Conservation (phyloP, 53 echinoderm and acorn worm species). For the Holothuria leucospilota region DNA sequence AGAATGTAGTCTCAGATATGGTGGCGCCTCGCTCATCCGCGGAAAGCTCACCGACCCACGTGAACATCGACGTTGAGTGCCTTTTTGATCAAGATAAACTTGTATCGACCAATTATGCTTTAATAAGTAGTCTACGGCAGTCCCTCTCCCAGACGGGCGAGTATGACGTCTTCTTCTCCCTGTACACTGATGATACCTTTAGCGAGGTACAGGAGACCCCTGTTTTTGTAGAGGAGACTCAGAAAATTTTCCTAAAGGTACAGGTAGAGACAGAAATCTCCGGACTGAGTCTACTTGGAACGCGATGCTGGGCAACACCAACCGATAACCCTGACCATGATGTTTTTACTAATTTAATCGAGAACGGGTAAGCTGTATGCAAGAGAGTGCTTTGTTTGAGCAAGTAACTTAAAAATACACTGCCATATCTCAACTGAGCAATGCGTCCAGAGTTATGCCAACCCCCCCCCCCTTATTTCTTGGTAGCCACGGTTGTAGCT, state of each 20-base stretch:
- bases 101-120: slow-evolving; percentile 1
- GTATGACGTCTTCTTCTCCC: slow-evolving; percentile 24
- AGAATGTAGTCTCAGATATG: background rate
- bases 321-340: slow-evolving; percentile 34
- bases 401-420: too few species aligned
- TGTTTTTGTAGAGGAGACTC: background rate
- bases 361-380: slow-evolving; percentile 43
- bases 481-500: too few species aligned
- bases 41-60: background rate
- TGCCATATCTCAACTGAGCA: too few species aligned
- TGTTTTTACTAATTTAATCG: slow-evolving; percentile 39
- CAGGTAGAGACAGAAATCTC: background rate
- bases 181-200: slow-evolving; percentile 56
- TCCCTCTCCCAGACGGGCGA: background rate
- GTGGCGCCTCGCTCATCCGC: background rate
- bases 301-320: slow-evolving; percentile 59
- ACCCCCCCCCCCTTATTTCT: too few species aligned
- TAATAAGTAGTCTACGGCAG: background rate
- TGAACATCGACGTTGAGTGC: slow-evolving; percentile 16
- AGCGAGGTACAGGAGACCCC: background rate
- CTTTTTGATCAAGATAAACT: background rate
- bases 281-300: slow-evolving; percentile 23
- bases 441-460: too few species aligned
- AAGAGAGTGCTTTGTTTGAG: background rate
- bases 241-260: slow-evolving; percentile 31